Evolutionary conservation across 2,888 invertebrate genomes (phyloP).

Genomic region (Polylopha cassiicola): DNA sequence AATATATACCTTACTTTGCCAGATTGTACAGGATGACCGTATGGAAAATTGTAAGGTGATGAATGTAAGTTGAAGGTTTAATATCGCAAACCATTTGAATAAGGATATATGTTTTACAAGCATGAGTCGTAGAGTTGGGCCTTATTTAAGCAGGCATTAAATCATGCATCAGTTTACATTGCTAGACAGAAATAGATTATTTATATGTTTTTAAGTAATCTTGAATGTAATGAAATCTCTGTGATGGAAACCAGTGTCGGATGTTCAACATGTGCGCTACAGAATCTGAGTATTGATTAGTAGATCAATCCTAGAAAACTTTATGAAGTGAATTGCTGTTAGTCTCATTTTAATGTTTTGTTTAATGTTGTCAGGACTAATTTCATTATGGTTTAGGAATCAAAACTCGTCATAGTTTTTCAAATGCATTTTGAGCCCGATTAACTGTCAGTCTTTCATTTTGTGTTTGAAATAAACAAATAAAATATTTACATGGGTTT

Average conservation of each 20-base stretch:
- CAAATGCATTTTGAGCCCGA: constrained; percentile 64
- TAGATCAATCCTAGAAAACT: constrained; percentile 66
- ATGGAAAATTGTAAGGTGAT: constrained; percentile 67
- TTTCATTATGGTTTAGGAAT: constrained; percentile 66
- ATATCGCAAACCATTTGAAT: constrained; percentile 41
- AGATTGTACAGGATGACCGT: constrained; percentile 68
- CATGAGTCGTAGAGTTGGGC: constrained; percentile 52
- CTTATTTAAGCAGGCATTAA: constrained; percentile 59
- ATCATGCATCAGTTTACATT: constrained; percentile 66
- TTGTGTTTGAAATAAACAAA: constrained; percentile 75
- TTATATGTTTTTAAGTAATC: constrained; percentile 64
- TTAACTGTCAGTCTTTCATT: constrained; percentile 71
- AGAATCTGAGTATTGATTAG: constrained; percentile 71
- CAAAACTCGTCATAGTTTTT: constrained; percentile 51
- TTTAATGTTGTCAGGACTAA: constrained; percentile 74
- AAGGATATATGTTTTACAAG: constrained; percentile 63
- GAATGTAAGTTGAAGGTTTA: constrained; percentile 61
- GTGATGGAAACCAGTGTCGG: constrained; percentile 70
- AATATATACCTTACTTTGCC: constrained; percentile 57
- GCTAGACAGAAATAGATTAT: constrained; percentile 62
- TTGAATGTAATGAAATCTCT: constrained; percentile 66
- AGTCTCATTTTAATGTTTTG: constrained; percentile 70
- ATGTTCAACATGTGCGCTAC: constrained; percentile 59
- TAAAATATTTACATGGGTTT: constrained; percentile 48
- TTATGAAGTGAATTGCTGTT: constrained; percentile 68